Evolutionary conservation across 2,888 invertebrate genomes (phyloP), one percentile per base, ranked within the genome.

Genomic region (Tethea ocularis): DNA sequence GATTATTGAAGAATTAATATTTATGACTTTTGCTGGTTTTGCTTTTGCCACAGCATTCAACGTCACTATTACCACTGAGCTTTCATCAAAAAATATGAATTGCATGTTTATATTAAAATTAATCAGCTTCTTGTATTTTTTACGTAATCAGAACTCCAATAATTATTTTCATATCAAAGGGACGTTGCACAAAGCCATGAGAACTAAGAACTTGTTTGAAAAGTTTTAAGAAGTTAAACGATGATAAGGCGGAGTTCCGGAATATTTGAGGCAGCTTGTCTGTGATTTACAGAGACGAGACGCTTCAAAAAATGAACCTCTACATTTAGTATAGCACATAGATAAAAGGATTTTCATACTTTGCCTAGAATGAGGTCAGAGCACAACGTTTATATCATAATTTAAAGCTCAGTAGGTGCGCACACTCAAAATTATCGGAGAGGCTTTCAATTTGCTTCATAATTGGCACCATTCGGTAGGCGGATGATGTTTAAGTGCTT

Each of bases 401-500:
- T 79, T 79, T 73, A 68, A 72, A 75, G 75, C 76, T 80, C 78
- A 78, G 76, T 75, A 20, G 46, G 46, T 46, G 67, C 69, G 69
- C 70, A 72, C 71, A 74, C 73, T 76, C 66, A 67, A 78, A 82
- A 81, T 78, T 75, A 80, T 81, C 72, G 73, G 78, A 83, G 77
- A 79, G 78, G 76, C 79, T 81, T 84, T 84, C 85, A 86, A 87
- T 89, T 88, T 82, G 77, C 71, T 77, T 79, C 75, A 80, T 86
- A 85, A 89, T 87, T 87, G 86, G 77, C 77, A 75, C 78, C 81
- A 78, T 78, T 81, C 81, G 80, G 81, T 82, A 78, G 84, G 76
- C 80, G 80, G 84, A 83, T 82, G 83, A 82, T 86, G 84, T 85
- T 86, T 77, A 83, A 88, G 87, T 86, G 84, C 82, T 86, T 86